Percentiles rank a stretch among this genome's conserved stretches.
These are phyloP conservation scores for Collichthys lucidus DNA, from an alignment of 2,113 vertebrate species.

Conservation along the genomic window DNA sequence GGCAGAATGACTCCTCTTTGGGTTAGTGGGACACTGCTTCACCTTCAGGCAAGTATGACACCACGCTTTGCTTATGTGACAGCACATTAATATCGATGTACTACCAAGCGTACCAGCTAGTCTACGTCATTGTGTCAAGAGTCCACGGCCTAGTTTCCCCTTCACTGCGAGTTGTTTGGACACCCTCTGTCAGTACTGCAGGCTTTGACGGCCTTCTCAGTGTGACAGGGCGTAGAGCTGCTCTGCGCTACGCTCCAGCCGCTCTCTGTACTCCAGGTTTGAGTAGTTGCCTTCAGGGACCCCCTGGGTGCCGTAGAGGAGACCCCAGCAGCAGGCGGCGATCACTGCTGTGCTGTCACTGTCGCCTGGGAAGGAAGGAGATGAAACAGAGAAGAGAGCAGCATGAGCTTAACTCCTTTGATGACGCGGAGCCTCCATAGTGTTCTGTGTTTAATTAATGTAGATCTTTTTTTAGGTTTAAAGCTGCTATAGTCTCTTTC, in stretches of 20 bases:
- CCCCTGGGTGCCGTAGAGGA: constrained; percentile 78
- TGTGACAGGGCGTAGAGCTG: constrained; percentile 74
- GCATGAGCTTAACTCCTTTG: not conserved
- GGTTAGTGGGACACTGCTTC: constrained; percentile 61
- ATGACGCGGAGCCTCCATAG: not conserved
- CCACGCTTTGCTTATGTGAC: constrained; percentile 24
- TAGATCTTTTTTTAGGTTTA: not conserved
- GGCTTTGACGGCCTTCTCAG: constrained; percentile 8
- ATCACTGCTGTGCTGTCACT: constrained; percentile 88
- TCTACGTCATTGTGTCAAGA: constrained; percentile 29
- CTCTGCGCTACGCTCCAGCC: constrained; percentile 71
- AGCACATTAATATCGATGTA: constrained; percentile 36
- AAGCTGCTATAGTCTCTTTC: not conserved
- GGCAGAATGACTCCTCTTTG: constrained; percentile 25
- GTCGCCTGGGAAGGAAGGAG: constrained; percentile 79
- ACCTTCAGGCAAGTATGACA: constrained; percentile 50
- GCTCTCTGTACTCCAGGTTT: constrained; percentile 84
- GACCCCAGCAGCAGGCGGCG: constrained; percentile 87
- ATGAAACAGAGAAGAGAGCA: not conserved
- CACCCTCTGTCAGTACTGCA: not conserved
- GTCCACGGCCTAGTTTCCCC: constrained; percentile 31
- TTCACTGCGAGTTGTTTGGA: not conserved
- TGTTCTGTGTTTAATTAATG: too few species aligned
- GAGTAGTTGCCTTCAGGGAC: constrained; percentile 83
- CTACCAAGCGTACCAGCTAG: not conserved